Evolutionary conservation across 2,797 vertebrate species (phyloP), one percentile per base, ranked within the genome.

Genomic region (Coreius guichenoti): DNA sequence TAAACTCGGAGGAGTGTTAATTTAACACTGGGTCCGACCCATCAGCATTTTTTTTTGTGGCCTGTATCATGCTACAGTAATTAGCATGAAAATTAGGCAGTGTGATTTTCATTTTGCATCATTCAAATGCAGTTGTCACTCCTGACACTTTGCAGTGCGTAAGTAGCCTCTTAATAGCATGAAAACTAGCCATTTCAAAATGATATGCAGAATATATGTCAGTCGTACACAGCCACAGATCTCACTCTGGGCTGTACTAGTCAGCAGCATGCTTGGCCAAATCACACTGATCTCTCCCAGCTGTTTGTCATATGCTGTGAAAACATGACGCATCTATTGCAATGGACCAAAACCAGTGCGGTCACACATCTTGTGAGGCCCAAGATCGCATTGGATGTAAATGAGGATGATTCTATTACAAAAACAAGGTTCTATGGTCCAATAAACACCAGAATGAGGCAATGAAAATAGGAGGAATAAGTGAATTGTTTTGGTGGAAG

Each of bases 291-390:
- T 86, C 58, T 65, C 31, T 68, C 73, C 78, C 87, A 90, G 87
- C 89, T 90, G 87, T 43, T 58, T 82, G 83, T 58, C 73, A 45
- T 81, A 83, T 36, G 29, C 80, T 85, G 36, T 80, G 74, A 80
- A 88, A 86, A 87, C 47, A 87, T 77, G 87, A 88, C 56, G 76
- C 70, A 80, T 78, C 79, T 47, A 81, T 77, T 82, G 79, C 85
- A 31, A 39, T 43, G 80, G 72, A 88, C 85, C 78, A 77, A 70
- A 82, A 56, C 43, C 72, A 36, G 29, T 7, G 26, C 13, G 23
- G 36, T 61, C 47, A 79, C 51, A 58, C 12, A 72, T 29, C 2
- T 29, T 67, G 43, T 58, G 75, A 84, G 63, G 47, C 45, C 23
- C n/a, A 45, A 17, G 56, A 16, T 45, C 17, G 12, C 8, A 47